A percentile compares a stretch with the other conserved stretches of the same genome.
Evolutionary conservation across 1,140 invertebrate species (phyloP).

Genomic region (Probaryconus sp.): DNA sequence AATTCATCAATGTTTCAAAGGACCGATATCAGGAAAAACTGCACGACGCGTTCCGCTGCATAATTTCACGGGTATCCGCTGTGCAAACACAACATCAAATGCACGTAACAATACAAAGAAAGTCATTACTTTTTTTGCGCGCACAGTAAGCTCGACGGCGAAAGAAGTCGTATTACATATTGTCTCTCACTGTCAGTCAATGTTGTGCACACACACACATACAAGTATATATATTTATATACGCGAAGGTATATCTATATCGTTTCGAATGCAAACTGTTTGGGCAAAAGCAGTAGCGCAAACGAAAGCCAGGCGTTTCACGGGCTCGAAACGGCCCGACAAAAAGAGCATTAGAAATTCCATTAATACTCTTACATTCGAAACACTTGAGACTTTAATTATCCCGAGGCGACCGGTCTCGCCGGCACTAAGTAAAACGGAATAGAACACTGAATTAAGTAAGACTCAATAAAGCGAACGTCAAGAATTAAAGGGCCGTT

Average conservation of each 20-base stretch:
- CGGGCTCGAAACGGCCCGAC: constrained; percentile 43
- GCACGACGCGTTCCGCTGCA: constrained; percentile 19
- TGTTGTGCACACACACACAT: constrained; percentile 42
- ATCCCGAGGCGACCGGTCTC: constrained; percentile 55
- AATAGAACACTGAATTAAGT: constrained; percentile 67
- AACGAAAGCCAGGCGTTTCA: constrained; percentile 46
- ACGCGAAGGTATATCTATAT: too few relatives aligned
- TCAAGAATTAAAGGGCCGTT: constrained; percentile 64
- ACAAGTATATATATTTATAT: too few relatives aligned
- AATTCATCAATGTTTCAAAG: constrained; percentile 21
- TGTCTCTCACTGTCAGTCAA: constrained; percentile 47
- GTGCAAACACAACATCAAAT: constrained; percentile 37
- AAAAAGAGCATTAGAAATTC: constrained; percentile 73
- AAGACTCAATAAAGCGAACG: constrained; percentile 64
- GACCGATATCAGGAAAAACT: constrained; percentile 1
- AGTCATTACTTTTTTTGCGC: constrained; percentile 44
- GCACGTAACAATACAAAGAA: constrained; percentile 48
- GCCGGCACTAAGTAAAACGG: constrained; percentile 51
- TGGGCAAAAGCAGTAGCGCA: constrained; percentile 41
- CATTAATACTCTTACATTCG: constrained; percentile 72
- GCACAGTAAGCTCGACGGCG: constrained; percentile 9
- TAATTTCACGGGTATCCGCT: constrained; percentile 51
- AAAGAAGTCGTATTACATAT: constrained; percentile 53
- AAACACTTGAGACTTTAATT: constrained; percentile 70
- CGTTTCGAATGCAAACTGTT: constrained; percentile 52